phyloP scores from a whole-genome alignment of 2,113 vertebrate genomes.

The Colinus virginianus region DNA sequence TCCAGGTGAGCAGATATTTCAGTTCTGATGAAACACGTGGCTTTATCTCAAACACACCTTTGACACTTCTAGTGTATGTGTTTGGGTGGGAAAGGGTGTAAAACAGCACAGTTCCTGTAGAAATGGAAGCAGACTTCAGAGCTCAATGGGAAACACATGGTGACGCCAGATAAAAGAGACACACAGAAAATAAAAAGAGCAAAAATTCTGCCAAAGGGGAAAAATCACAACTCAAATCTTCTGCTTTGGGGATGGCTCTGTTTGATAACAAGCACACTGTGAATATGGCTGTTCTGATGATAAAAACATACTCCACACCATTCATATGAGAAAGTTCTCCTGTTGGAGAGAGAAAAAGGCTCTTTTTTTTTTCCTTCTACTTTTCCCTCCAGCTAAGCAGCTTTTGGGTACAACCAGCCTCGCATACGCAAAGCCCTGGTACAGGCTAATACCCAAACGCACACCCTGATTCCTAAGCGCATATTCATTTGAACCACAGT shows the following conservation, averaged over 20 bases:
- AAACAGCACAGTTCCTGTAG: slow-evolving; percentile 26
- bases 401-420: background rate
- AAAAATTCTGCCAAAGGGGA: slow-evolving; percentile 59
- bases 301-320: background rate
- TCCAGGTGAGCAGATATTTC: slow-evolving; percentile 37
- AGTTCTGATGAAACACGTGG: slow-evolving; percentile 15
- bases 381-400: background rate
- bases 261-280: background rate
- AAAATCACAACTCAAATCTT: slow-evolving; percentile 21
- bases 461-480: slow-evolving; percentile 30
- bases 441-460: background rate
- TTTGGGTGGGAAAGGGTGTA: slow-evolving; percentile 46
- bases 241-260: slow-evolving; percentile 34
- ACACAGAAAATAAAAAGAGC: slow-evolving; percentile 43
- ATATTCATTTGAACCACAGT: slow-evolving; percentile 74
- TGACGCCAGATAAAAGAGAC: slow-evolving; percentile 47
- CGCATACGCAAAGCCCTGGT: background rate
- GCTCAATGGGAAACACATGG: background rate
- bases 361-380: background rate
- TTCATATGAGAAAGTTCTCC: background rate
- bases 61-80: slow-evolving; percentile 51
- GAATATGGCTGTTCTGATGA: slow-evolving; percentile 10
- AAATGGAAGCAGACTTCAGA: slow-evolving; percentile 32
- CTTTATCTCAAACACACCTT: slow-evolving; percentile 44
- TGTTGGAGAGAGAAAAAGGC: background rate